These are phyloP conservation scores for Pelochelys cantorii DNA, from an alignment of 2,797 vertebrate genomes.

Conservation along the genomic window DNA sequence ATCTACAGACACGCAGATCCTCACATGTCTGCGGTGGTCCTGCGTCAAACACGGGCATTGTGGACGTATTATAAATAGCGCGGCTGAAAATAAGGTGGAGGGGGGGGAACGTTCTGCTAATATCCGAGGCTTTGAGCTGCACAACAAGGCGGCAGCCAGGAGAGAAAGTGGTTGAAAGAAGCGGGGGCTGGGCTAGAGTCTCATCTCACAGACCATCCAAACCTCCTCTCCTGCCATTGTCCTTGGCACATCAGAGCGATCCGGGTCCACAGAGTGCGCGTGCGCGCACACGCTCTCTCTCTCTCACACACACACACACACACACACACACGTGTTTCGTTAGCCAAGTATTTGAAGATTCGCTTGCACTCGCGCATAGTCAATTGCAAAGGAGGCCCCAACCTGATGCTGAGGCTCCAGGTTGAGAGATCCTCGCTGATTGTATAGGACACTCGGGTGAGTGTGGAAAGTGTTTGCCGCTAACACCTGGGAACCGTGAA, in stretches of 20 bases:
- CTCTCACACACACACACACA: neutral
- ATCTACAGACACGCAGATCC: neutral
- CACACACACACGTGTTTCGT: too few species aligned
- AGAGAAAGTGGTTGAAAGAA: neutral
- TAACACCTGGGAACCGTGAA: neutral
- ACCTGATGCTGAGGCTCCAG: too few species aligned
- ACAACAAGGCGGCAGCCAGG: neutral
- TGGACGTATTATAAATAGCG: neutral
- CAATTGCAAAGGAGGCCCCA: neutral
- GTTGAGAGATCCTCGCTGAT: neutral
- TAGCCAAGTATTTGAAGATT: neutral
- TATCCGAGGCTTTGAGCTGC: neutral
- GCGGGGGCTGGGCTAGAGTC: neutral
- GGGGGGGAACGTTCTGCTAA: neutral
- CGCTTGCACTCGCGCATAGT: fast-evolving
- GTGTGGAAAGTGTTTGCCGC: neutral
- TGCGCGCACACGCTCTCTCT: too few species aligned
- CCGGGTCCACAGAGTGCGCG: too few species aligned
- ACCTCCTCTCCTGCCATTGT: neutral
- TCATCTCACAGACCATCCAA: neutral
- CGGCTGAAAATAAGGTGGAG: neutral
- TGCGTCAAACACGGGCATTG: neutral
- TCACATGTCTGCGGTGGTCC: neutral
- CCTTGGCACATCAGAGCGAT: too few species aligned
- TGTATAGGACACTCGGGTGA: neutral